phyloP scores from a whole-genome alignment of 2,888 invertebrate genomes.

The Drosophila antonietae region DNA sequence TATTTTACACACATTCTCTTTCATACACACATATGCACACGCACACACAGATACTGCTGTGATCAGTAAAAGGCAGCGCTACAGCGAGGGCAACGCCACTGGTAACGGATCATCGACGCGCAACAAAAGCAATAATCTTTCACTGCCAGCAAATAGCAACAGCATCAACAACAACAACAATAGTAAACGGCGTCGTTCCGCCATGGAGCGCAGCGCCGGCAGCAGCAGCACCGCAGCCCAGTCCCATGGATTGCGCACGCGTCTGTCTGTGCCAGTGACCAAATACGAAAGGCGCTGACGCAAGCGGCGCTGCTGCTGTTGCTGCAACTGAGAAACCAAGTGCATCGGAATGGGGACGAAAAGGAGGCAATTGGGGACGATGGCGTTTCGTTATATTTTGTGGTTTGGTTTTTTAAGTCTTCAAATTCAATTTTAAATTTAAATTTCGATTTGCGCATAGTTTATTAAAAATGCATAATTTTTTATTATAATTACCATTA shows the following conservation, averaged over 20 bases:
- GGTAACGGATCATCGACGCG: conserved; percentile 51
- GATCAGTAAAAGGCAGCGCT: conserved; percentile 60
- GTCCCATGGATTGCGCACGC: conserved; percentile 83
- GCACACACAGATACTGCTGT: conserved; percentile 47
- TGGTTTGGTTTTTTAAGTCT: conserved; percentile 23
- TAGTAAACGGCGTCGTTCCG: conserved; percentile 84
- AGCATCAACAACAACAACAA: conserved; percentile 26
- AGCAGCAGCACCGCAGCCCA: conserved; percentile 37
- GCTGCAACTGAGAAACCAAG: conserved; percentile 49
- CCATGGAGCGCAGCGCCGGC: conserved; percentile 65
- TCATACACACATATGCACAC: conserved; percentile 17
- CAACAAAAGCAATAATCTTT: conserved; percentile 72
- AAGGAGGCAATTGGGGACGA: not conserved
- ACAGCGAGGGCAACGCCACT: conserved; percentile 52
- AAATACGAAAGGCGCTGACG: conserved; percentile 84
- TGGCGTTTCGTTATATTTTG: conserved; percentile 24
- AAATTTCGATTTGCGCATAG: not conserved
- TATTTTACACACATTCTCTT: conserved; percentile 29
- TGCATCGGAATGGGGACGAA: not conserved
- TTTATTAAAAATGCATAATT: conserved; percentile 5
- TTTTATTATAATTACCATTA: conserved; percentile 8
- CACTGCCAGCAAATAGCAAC: conserved; percentile 68
- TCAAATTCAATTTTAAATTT: not conserved
- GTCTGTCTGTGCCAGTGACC: conserved; percentile 85
- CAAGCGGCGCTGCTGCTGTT: conserved; percentile 58